Conservation (phyloP, 1,140 invertebrate genomes). For the Zaprionus vittiger region DNA sequence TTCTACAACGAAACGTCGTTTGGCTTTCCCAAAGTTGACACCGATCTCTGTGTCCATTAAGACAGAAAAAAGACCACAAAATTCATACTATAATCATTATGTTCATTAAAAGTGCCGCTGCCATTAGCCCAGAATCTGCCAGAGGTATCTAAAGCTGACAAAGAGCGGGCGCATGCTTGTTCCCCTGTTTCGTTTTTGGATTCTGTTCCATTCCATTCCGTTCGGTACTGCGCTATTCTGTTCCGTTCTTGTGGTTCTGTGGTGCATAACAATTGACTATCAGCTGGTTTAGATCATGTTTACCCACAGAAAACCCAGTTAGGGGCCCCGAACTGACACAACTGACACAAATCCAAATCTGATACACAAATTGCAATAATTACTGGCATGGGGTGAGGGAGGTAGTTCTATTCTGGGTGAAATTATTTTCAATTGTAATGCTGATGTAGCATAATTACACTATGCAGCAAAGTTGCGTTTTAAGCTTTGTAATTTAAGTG, state of each 20-base stretch:
- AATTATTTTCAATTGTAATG: slow-evolving; percentile 51
- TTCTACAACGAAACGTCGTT: slow-evolving; percentile 28
- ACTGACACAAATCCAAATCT: slow-evolving; percentile 64
- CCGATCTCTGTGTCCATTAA: slow-evolving; percentile 56
- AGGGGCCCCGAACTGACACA: slow-evolving; percentile 28
- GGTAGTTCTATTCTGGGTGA: slow-evolving; percentile 2
- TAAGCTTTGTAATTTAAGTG: neutral
- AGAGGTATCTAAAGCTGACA: neutral
- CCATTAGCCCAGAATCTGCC: slow-evolving; percentile 71
- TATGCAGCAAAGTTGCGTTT: slow-evolving; percentile 3
- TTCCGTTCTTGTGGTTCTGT: slow-evolving; percentile 57
- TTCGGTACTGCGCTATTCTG: slow-evolving; percentile 5
- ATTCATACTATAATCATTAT: slow-evolving; percentile 61
- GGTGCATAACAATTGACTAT: slow-evolving; percentile 42
- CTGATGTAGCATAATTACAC: slow-evolving; percentile 56
- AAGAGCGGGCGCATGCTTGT: neutral
- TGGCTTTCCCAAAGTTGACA: slow-evolving; percentile 61
- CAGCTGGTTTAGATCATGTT: slow-evolving; percentile 56
- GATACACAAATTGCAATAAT: slow-evolving; percentile 63
- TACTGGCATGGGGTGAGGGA: slow-evolving; percentile 20
- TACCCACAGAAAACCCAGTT: slow-evolving; percentile 71
- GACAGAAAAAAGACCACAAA: slow-evolving; percentile 53
- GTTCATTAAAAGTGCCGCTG: slow-evolving; percentile 76
- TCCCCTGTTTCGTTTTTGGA: neutral
- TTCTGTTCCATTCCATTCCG: neutral